Percentiles rank a stretch among this genome's conserved stretches.
These are phyloP conservation scores for Danio jaintianensis DNA, from an alignment of 2,797 vertebrate species.

Conservation along the genomic window DNA sequence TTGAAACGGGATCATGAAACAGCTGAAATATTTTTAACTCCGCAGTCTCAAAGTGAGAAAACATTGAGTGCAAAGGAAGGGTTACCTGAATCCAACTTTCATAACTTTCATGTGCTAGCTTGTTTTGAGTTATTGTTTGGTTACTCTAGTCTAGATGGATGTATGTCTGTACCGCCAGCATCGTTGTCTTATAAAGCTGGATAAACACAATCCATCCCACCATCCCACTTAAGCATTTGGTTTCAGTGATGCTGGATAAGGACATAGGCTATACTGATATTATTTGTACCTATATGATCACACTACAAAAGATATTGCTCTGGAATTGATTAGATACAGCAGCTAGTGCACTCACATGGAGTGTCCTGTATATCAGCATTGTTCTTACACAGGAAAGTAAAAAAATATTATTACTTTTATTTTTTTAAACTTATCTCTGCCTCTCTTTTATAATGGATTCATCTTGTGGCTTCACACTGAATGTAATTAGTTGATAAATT, in stretches of 20 bases:
- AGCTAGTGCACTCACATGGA: neutral
- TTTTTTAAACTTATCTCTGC: conserved; percentile 8
- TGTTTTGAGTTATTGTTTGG: conserved; percentile 12
- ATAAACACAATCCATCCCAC: neutral
- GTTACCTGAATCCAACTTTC: conserved; percentile 10
- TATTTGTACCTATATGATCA: conserved; percentile 14
- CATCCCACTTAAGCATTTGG: neutral
- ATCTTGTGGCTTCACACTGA: conserved; percentile 9
- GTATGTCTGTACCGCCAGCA: neutral
- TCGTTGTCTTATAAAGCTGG: neutral
- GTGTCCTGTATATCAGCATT: conserved; percentile 17
- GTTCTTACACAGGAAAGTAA: neutral
- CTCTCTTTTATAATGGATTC: conserved; percentile 28
- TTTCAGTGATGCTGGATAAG: neutral
- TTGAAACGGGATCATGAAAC: neutral
- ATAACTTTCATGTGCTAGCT: neutral
- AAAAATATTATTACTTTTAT: too few relatives aligned
- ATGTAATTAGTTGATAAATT: conserved; percentile 24
- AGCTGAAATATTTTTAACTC: neutral
- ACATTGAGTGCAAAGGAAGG: neutral
- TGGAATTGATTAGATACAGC: conserved; percentile 16
- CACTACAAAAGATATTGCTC: neutral
- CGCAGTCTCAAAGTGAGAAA: neutral
- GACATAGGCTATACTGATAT: neutral
- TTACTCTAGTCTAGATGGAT: neutral